These are phyloP conservation scores for Melieria crassipennis DNA, from an alignment of 2,888 invertebrate genomes.

Conservation along the genomic window DNA sequence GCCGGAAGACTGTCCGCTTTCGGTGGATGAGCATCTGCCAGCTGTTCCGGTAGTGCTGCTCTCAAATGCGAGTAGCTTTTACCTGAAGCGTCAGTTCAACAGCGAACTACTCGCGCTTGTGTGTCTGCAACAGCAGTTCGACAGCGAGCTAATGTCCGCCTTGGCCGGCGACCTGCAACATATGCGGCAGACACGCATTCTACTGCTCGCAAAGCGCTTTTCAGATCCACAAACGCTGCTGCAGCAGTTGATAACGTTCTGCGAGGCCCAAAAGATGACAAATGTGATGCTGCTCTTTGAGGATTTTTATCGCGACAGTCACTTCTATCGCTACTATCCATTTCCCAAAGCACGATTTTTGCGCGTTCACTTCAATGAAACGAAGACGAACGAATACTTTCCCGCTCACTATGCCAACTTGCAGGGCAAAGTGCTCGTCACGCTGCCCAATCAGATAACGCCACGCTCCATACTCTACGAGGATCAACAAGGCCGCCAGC, in stretches of 20 bases:
- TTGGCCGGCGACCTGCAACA: neutral
- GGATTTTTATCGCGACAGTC: neutral
- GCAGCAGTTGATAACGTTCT: neutral
- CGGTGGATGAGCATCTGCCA: no score
- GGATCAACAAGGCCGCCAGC: constrained; percentile 4
- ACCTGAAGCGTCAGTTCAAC: neutral
- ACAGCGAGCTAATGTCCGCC: neutral
- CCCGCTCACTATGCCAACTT: constrained; percentile 25
- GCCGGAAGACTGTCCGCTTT: no score
- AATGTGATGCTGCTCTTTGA: neutral
- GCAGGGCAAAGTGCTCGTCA: constrained; percentile 12
- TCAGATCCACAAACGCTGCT: neutral
- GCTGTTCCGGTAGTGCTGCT: no score
- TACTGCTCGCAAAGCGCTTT: neutral
- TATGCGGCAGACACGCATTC: neutral
- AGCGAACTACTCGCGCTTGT: neutral
- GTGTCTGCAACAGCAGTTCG: neutral
- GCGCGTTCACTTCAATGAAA: no score
- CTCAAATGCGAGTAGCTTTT: neutral
- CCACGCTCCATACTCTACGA: constrained; percentile 28
- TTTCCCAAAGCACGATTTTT: constrained; percentile 17
- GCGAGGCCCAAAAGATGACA: neutral
- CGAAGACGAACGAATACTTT: constrained; percentile 3
- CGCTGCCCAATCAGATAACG: constrained; percentile 28
- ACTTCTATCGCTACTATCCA: constrained; percentile 20